A percentile compares a stretch with the other conserved stretches of the same genome.
phyloP scores from a whole-genome alignment of 2,888 invertebrate genomes.

The Seira musarum region DNA sequence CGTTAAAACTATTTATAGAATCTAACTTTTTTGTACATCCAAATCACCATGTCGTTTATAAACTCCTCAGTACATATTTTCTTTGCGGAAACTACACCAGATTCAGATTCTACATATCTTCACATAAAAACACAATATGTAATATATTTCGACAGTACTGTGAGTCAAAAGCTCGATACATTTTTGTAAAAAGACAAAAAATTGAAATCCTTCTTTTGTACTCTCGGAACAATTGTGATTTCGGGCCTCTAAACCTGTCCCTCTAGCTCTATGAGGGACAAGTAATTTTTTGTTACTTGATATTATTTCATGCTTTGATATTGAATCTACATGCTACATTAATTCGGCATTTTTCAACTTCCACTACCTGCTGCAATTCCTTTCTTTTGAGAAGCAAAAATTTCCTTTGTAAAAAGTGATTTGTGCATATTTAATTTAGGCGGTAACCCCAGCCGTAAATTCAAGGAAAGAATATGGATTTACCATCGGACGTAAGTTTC shows the following conservation, averaged over 20 bases:
- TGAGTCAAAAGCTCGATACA: slow-evolving; percentile 40
- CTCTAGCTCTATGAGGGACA: slow-evolving; percentile 55
- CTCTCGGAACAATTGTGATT: slow-evolving; percentile 54
- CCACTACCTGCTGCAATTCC: not conserved
- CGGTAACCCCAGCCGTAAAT: not conserved
- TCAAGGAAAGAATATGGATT: slow-evolving; percentile 67
- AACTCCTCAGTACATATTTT: slow-evolving; percentile 20
- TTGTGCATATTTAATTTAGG: not conserved
- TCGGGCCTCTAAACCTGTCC: slow-evolving; percentile 55
- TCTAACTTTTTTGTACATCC: slow-evolving; percentile 59
- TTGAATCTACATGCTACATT: not conserved
- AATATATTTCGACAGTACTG: not conserved
- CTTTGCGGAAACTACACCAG: too few species aligned
- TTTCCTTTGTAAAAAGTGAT: not conserved
- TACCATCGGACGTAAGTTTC: slow-evolving; percentile 70
- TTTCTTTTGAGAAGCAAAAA: too few species aligned
- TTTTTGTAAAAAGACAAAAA: slow-evolving; percentile 23
- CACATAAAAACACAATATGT: slow-evolving; percentile 13
- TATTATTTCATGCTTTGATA: not conserved
- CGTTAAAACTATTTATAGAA: slow-evolving; percentile 67
- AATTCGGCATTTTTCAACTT: not conserved
- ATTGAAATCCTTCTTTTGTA: slow-evolving; percentile 40
- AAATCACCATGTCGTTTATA: slow-evolving; percentile 35
- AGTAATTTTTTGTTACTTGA: slow-evolving; percentile 18
- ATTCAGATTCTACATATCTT: too few species aligned